phyloP scores from a whole-genome alignment of 2,113 vertebrate species.

The Oryzias curvinotus region DNA sequence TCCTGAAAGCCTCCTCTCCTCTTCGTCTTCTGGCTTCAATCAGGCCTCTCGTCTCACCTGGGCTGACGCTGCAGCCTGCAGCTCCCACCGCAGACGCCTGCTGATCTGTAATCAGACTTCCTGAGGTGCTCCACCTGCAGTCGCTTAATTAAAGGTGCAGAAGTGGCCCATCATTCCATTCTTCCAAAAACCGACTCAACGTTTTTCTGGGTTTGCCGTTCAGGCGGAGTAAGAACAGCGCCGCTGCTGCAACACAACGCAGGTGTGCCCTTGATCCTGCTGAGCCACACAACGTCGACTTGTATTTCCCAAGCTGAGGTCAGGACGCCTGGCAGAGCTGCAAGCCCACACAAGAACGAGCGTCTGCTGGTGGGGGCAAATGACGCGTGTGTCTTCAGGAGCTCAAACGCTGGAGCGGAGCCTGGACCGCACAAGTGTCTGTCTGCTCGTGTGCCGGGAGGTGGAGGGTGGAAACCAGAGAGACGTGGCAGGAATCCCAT shows the following conservation, averaged over 20 bases:
- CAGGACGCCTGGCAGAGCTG: constrained; percentile 32
- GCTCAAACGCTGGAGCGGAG: constrained; percentile 68
- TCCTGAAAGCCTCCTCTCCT: not conserved
- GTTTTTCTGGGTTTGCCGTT: not conserved
- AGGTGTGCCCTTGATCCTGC: constrained; percentile 22
- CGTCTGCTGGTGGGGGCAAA: constrained; percentile 60
- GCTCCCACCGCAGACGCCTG: constrained; percentile 31
- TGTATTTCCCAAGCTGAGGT: constrained; percentile 42
- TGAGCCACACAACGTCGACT: constrained; percentile 22
- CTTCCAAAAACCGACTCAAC: not conserved
- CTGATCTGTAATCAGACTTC: constrained; percentile 53
- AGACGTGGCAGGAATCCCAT: constrained; percentile 37
- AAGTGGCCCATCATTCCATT: constrained; percentile 14
- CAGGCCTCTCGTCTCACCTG: constrained; percentile 37
- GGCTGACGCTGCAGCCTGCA: constrained; percentile 34
- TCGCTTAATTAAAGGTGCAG: constrained; percentile 27
- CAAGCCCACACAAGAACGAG: constrained; percentile 74
- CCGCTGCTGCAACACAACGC: constrained; percentile 7
- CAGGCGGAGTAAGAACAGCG: constrained; percentile 1
- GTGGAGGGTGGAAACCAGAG: constrained; percentile 1
- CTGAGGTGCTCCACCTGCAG: constrained; percentile 30
- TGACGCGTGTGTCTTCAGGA: constrained; percentile 72
- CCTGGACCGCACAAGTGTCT: constrained; percentile 52
- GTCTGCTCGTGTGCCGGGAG: constrained; percentile 23
- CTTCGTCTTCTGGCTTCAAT: constrained; percentile 15